phyloP scores from a whole-genome alignment of 2,797 vertebrate genomes.

The Pygocentrus nattereri region DNA sequence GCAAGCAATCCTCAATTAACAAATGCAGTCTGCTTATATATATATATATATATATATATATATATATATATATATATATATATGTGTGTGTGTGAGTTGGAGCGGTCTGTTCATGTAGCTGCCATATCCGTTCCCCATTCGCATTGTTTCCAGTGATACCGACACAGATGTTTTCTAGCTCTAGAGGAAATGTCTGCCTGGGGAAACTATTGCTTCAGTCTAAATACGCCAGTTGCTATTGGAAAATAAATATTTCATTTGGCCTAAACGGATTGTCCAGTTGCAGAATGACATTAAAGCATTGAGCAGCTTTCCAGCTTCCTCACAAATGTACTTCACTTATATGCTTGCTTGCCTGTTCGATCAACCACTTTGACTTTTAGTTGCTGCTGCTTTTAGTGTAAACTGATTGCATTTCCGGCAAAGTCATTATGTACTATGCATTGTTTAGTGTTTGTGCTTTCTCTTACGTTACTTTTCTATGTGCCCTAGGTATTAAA shows the following conservation, averaged over 20 bases:
- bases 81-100: conserved; percentile 31
- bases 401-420: neutral
- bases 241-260: conserved; percentile 70
- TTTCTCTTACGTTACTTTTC: too few relatives aligned
- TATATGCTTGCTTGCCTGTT: conserved; percentile 13
- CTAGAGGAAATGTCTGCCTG: conserved; percentile 56
- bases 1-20: conserved; percentile 3
- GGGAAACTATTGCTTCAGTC: conserved; percentile 63
- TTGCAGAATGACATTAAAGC: conserved; percentile 59
- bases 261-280: conserved; percentile 56
- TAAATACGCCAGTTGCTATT: conserved; percentile 63
- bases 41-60: conserved; percentile 28
- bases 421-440: too few relatives aligned
- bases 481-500: too few relatives aligned
- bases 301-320: conserved; percentile 40
- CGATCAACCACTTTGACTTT: neutral
- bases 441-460: too few relatives aligned
- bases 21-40: conserved; percentile 27
- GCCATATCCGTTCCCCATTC: conserved; percentile 30
- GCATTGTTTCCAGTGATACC: conserved; percentile 53
- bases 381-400: neutral
- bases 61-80: conserved; percentile 28
- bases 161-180: conserved; percentile 66
- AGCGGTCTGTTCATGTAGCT: conserved; percentile 24
- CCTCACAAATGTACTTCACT: conserved; percentile 32